Conservation (phyloP, 2,888 invertebrate species). For the Oxycera nigricornis region DNA sequence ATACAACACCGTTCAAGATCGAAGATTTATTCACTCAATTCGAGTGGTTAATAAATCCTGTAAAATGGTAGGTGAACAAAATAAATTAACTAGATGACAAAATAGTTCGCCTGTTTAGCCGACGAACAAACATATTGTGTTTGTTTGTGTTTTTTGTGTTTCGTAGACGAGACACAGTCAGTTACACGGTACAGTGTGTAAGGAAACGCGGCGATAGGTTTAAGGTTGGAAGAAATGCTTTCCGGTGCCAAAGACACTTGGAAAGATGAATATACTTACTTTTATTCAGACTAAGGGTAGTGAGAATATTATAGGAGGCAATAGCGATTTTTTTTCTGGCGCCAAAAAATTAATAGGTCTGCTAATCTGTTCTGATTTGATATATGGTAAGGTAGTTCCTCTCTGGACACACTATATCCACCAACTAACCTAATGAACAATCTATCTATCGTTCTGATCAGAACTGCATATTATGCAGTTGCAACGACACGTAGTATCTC, state of each 20-base stretch:
- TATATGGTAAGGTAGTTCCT: not conserved
- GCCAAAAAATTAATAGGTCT: no score
- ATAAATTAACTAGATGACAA: conserved; percentile 40
- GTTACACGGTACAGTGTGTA: not conserved
- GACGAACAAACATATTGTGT: conserved; percentile 26
- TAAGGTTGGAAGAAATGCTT: no score
- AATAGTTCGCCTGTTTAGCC: conserved; percentile 22
- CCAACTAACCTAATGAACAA: not conserved
- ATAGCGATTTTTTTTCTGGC: no score
- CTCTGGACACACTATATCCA: not conserved
- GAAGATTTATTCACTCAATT: conserved; percentile 34
- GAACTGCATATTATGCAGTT: conserved; percentile 21
- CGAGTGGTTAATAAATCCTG: conserved; percentile 39
- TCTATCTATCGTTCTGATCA: conserved; percentile 1
- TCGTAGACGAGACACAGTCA: conserved; percentile 17
- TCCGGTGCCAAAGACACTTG: no score
- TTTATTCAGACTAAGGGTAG: no score
- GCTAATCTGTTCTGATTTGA: no score
- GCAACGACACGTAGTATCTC: conserved; percentile 16
- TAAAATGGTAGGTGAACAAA: conserved; percentile 27
- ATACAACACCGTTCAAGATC: not conserved
- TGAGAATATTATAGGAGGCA: no score
- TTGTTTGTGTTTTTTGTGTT: not conserved
- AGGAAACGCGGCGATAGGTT: no score
- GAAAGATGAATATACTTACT: no score